Evolutionary conservation across 1,140 invertebrate genomes (phyloP), one percentile per base, ranked within the genome.

Genomic region (Parasteatoda tepidariorum): DNA sequence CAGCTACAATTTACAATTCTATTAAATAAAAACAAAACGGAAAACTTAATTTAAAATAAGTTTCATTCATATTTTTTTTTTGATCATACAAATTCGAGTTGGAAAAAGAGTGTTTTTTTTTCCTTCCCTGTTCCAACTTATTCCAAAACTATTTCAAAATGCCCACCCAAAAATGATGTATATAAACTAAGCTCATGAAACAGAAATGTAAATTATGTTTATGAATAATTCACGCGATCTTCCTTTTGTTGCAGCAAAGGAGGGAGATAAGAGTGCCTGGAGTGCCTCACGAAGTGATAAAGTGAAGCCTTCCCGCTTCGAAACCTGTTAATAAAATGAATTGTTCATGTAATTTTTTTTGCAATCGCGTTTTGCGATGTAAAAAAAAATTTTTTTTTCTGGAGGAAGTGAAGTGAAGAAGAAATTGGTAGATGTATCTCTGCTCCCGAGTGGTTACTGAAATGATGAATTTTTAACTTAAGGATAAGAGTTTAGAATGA

Each of bases 171-270:
- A 75, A 41, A 62, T 57, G 11, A 13, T 61, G 71, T 13, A 5
- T 61, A 38, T 75, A 75, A 62, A 75, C 31, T 34, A 75, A 74
- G 55, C 22, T 30, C n/a, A 34, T 41, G 11, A 75, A 78, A 78
- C 33, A 78, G 57, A 78, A 78, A 78, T 64, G 74, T 78, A 78
- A 78, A 78, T 78, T 66, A 54, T 78, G 74, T 78, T 75, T 78
- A 78, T 78, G 74, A 78, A 78, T 78, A 34, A 78, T 78, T 78
- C 74, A 78, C 38, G 38, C 13, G 24, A 28, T 18, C 9, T 18
- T 48, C 38, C 38, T 66, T 78, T 66, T 78, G 74, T 78, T 54
- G 18, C 7, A 7, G 28, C 28, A 24, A 61, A 18, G 30, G 26
- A 18, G n/a, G 41, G 22, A 24, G 38, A 48, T 48, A 48, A 48